phyloP scores from a whole-genome alignment of 2,113 vertebrate genomes.

The Cinclus mexicanus region DNA sequence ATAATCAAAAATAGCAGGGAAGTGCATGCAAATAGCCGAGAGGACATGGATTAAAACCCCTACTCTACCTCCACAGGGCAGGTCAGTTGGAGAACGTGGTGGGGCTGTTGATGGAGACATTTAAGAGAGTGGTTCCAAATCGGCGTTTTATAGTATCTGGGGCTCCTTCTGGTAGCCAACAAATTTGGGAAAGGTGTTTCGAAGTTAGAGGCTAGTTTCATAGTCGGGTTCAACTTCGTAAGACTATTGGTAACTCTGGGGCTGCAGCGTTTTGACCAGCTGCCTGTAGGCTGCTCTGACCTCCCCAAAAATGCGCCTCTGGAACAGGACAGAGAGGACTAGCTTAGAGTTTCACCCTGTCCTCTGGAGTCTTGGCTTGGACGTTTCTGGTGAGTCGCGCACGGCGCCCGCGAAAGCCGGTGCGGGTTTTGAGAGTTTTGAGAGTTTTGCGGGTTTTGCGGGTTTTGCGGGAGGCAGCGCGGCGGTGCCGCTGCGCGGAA shows the following conservation, averaged over 20 bases:
- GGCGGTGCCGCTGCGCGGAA: neutral
- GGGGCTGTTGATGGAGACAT: neutral
- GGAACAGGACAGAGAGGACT: neutral
- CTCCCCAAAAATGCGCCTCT: accelerated
- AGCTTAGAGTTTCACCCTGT: neutral
- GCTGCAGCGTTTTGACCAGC: neutral
- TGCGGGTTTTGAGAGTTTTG: neutral
- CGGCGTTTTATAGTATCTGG: accelerated
- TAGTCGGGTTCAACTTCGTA: neutral
- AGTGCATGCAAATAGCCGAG: neutral
- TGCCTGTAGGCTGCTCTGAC: accelerated
- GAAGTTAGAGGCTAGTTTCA: neutral
- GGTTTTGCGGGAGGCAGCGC: neutral
- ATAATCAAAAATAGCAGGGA: neutral
- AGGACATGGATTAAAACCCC: neutral
- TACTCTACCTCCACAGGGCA: neutral
- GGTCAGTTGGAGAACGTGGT: neutral
- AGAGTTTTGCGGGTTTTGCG: neutral
- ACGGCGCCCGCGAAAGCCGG: accelerated
- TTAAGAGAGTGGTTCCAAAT: neutral
- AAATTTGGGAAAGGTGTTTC: neutral
- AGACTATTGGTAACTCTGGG: too few species aligned
- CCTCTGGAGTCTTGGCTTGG: neutral
- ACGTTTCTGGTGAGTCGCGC: accelerated
- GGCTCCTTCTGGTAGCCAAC: neutral